Evolutionary conservation across 2,113 vertebrate species (phyloP), one percentile per base, ranked within the genome.

Genomic region (Menura novaehollandiae): DNA sequence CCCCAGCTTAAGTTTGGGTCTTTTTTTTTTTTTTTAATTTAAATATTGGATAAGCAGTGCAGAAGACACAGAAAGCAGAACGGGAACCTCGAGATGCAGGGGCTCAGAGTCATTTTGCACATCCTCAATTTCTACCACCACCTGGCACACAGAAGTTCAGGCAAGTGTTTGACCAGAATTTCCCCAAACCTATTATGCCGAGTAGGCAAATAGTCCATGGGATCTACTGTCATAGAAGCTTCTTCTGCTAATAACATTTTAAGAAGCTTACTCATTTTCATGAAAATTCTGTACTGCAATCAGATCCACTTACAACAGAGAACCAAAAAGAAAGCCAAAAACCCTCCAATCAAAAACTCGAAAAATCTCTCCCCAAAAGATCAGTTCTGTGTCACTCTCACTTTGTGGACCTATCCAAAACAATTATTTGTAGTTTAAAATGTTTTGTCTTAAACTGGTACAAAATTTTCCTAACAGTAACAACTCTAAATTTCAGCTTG

Each of bases 1-100:
- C 13, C 11, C 0, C 2, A 15, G 18, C 32, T 68, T 56, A 44
- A 33, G 9, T 30, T 24, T 27, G 5, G 15, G 4, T 35, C 2
- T n/a, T 47, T 32, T 53, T 13, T 4, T 24, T 11, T 26, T 56
- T 22, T 41, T 17, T 15, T 8, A 24, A 18, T 8, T 15, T 37
- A 69, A 35, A 13, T 33, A 24, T 6, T 63, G 19, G 9, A 37
- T 11, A 9, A 91, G 32, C 22, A 63, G 8, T 1, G 1, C 18
- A 47, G n/a, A 79, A 81, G 33, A n/a, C 47, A 37, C 0, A 44
- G 27, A 53, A 90, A 95, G n/a, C 2, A 62, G 51, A 62, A 76
- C 3, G 7, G 15, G 32, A 91, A 60, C 5, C 23, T 56, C 28
- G 28, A 85, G n/a, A 24, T 9, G 23, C 9, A 74, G 16, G 13